A percentile compares a stretch with the other conserved stretches of the same genome.
These are phyloP conservation scores for Arrhopalites spinosus DNA, from an alignment of 2,888 invertebrate genomes.

Conservation along the genomic window DNA sequence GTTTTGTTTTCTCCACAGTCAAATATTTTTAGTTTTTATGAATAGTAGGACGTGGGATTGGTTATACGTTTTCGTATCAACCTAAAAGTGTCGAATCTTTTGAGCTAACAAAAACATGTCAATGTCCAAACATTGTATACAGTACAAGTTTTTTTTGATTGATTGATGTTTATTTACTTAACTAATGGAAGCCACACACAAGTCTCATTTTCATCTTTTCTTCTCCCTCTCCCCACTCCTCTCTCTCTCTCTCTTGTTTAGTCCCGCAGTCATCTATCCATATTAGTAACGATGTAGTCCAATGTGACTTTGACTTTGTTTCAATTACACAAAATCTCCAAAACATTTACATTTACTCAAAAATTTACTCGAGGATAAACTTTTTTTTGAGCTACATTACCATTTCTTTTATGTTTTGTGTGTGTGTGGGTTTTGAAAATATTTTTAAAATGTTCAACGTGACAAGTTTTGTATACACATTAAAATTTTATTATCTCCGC, in stretches of 20 bases:
- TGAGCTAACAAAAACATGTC: constrained; percentile 36
- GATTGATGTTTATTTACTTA: constrained; percentile 55
- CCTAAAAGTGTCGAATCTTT: constrained; percentile 33
- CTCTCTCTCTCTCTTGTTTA: background rate
- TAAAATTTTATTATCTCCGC: constrained; percentile 22
- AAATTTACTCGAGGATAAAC: no score
- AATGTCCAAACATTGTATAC: constrained; percentile 23
- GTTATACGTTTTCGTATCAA: constrained; percentile 22
- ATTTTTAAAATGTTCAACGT: background rate
- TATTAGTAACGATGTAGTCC: no score
- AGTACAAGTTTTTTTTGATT: constrained; percentile 53
- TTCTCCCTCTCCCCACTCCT: constrained; percentile 2
- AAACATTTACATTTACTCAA: no score
- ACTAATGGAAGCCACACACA: constrained; percentile 55
- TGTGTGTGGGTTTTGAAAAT: no score
- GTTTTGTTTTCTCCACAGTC: no score
- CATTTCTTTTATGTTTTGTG: no score
- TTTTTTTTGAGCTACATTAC: no score
- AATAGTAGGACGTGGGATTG: no score
- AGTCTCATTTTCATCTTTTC: constrained; percentile 32
- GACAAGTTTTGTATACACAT: constrained; percentile 25
- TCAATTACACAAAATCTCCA: background rate
- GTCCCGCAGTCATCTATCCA: background rate
- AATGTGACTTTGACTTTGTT: no score
- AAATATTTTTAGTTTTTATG: no score